These are phyloP conservation scores for Progne subis DNA, from an alignment of 2,113 vertebrate genomes.

Conservation along the genomic window DNA sequence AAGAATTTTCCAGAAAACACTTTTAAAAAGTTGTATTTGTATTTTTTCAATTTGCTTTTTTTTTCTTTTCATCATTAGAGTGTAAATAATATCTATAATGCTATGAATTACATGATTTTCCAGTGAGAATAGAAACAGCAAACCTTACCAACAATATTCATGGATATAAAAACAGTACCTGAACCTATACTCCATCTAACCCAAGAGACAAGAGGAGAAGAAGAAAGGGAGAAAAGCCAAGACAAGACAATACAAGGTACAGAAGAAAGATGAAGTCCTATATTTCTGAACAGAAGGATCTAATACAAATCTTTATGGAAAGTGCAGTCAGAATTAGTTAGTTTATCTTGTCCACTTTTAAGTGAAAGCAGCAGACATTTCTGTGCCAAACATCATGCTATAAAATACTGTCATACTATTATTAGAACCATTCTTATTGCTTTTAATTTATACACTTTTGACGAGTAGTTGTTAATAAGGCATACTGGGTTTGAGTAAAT, in stretches of 20 bases:
- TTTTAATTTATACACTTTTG: background rate
- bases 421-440: background rate
- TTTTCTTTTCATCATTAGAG: background rate
- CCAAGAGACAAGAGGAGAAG: background rate
- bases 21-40: background rate
- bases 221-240: background rate
- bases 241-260: rapidly evolving
- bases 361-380: background rate
- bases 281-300: background rate
- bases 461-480: background rate
- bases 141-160: background rate
- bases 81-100: background rate
- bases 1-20: background rate
- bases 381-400: background rate
- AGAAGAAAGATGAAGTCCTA: rapidly evolving
- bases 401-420: background rate
- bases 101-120: background rate
- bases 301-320: background rate
- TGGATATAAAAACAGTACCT: background rate
- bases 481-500: background rate
- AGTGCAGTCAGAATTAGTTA: background rate
- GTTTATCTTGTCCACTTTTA: background rate
- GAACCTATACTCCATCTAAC: background rate
- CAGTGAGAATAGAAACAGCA: background rate
- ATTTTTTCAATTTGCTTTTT: background rate